Conservation (phyloP, 1,140 invertebrate species). For the Drosophila ercepeae region DNA sequence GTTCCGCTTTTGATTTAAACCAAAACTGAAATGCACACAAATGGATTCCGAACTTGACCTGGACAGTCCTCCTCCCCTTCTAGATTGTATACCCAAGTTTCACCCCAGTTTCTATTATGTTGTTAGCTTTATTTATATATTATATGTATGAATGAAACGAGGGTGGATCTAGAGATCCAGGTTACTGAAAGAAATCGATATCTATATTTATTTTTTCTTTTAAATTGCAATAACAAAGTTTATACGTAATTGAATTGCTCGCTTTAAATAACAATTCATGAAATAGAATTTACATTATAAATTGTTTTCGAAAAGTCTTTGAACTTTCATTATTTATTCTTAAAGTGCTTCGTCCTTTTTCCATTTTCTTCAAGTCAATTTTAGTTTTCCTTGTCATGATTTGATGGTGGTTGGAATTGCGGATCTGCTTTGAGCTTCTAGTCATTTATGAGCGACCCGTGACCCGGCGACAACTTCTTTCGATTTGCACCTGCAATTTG, state of each 20-base stretch:
- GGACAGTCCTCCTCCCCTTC: not conserved
- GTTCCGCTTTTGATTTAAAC: conserved; percentile 72
- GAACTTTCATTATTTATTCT: not conserved
- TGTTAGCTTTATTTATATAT: conserved; percentile 56
- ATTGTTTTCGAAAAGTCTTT: not conserved
- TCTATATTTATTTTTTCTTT: too few relatives aligned
- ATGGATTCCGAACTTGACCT: conserved; percentile 72
- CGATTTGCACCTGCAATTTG: conserved; percentile 74
- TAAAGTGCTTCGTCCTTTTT: conserved; percentile 8
- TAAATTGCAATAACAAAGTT: too few relatives aligned
- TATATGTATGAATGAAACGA: conserved; percentile 19
- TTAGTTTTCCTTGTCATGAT: conserved; percentile 61
- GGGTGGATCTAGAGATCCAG: not conserved
- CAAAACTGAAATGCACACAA: conserved; percentile 79
- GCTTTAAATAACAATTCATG: too few relatives aligned
- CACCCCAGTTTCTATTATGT: conserved; percentile 67
- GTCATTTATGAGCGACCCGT: conserved; percentile 9
- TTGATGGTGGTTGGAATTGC: conserved; percentile 20
- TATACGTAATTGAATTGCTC: too few relatives aligned
- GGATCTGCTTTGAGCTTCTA: conserved; percentile 5
- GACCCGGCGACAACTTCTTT: conserved; percentile 64
- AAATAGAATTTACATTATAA: not conserved
- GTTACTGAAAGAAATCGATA: not conserved
- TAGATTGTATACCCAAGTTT: conserved; percentile 6
- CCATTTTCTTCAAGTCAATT: conserved; percentile 62